Conservation (phyloP, 2,888 invertebrate species). For the Lepidonotus clava region DNA sequence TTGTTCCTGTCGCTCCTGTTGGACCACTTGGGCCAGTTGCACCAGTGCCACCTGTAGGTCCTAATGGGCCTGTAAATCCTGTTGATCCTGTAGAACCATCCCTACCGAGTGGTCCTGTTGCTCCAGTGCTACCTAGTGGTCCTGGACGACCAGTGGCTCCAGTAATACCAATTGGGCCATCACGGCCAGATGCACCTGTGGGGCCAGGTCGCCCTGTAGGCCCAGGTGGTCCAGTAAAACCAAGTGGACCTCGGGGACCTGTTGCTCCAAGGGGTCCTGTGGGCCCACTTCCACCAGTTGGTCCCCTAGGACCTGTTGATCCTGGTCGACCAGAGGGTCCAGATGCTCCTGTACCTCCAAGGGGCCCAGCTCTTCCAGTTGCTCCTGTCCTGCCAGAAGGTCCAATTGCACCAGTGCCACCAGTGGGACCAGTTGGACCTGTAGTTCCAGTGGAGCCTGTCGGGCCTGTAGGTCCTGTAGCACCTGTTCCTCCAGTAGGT, state of each 20-base stretch:
- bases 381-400: conserved; percentile 49
- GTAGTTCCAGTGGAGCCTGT: conserved; percentile 36
- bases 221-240: conserved; percentile 56
- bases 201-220: conserved; percentile 17
- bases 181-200: conserved; percentile 50
- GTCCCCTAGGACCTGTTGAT: conserved; percentile 49
- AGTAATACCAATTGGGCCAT: conserved; percentile 52
- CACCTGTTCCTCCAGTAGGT: neutral
- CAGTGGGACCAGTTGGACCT: conserved; percentile 43
- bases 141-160: conserved; percentile 47
- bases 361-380: conserved; percentile 50
- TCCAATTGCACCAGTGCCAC: conserved; percentile 54
- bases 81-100: conserved; percentile 45
- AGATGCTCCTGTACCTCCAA: conserved; percentile 53
- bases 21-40: conserved; percentile 35
- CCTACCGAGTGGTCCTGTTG: conserved; percentile 36
- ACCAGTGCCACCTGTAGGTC: conserved; percentile 55
- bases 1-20: conserved; percentile 45
- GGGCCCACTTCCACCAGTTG: conserved; percentile 53
- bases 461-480: conserved; percentile 35
- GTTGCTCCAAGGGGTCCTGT: conserved; percentile 48
- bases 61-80: conserved; percentile 54
- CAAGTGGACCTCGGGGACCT: conserved; percentile 50
- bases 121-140: conserved; percentile 50
- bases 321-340: conserved; percentile 50